phyloP scores from a whole-genome alignment of 1,140 invertebrate genomes.

The Drosophila kohkoa region DNA sequence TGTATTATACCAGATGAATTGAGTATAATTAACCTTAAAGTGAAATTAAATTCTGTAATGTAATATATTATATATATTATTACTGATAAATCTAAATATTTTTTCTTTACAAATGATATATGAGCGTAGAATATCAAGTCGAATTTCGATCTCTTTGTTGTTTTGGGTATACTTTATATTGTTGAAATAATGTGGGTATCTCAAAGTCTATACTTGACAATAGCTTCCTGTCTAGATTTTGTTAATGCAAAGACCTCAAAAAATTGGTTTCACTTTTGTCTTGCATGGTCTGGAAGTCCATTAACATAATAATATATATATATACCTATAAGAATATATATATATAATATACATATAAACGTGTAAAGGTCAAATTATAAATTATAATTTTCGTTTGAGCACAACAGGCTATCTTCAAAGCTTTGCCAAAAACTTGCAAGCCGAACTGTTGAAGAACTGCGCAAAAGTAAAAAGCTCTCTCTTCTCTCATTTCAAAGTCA shows the following conservation, averaged over 20 bases:
- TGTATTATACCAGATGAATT: too few species aligned
- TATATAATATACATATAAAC: background rate
- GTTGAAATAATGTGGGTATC: too few species aligned
- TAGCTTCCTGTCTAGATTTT: too few species aligned
- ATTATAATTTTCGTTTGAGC: background rate
- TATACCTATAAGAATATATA: background rate
- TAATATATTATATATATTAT: too few species aligned
- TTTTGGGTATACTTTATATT: too few species aligned
- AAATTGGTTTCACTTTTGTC: too few species aligned
- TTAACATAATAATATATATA: background rate
- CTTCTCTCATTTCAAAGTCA: constrained; percentile 32
- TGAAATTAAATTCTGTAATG: background rate
- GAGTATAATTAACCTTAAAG: background rate
- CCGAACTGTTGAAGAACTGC: constrained; percentile 48
- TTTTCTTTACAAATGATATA: too few species aligned
- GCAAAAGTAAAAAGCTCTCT: constrained; percentile 52
- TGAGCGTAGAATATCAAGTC: too few species aligned
- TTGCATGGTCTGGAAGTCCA: background rate
- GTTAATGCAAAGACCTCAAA: too few species aligned
- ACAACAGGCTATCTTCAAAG: constrained; percentile 43
- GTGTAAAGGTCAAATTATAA: background rate
- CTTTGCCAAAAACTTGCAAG: constrained; percentile 45
- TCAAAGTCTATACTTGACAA: too few species aligned
- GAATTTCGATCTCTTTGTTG: too few species aligned
- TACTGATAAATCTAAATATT: too few species aligned